phyloP scores from a whole-genome alignment of 2,888 invertebrate species.

The Chloroclystis v-ata region DNA sequence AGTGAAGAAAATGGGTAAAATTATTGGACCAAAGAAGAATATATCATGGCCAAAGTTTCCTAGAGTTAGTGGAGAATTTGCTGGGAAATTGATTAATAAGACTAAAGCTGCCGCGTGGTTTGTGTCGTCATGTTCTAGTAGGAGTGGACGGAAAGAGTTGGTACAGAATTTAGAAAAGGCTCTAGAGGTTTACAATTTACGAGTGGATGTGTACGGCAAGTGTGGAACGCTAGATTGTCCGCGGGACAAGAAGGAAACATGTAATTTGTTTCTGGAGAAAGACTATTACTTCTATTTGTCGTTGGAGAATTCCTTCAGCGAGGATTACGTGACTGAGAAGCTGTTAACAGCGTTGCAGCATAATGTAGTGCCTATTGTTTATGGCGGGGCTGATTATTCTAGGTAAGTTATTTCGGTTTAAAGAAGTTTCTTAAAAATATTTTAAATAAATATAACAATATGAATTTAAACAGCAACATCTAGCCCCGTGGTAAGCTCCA shows the following conservation, averaged over 20 bases:
- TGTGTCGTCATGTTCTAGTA: conserved; percentile 55
- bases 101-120: conserved; percentile 68
- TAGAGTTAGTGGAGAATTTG: conserved; percentile 35
- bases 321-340: conserved; percentile 76
- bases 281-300: conserved; percentile 85
- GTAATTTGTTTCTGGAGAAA: conserved; percentile 55
- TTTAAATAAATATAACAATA: no score
- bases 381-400: conserved; percentile 82
- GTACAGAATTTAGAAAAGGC: conserved; percentile 43
- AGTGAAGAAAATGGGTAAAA: conserved; percentile 46
- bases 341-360: conserved; percentile 78
- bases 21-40: conserved; percentile 51
- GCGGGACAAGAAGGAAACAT: conserved; percentile 35
- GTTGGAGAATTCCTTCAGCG: conserved; percentile 85
- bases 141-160: conserved; percentile 44
- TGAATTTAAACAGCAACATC: no score
- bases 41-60: conserved; percentile 42
- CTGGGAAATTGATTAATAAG: conserved; percentile 45
- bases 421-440: no score
- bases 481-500: no score
- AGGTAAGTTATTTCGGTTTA: conserved; percentile 40
- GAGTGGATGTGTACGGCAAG: conserved; percentile 74
- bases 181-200: conserved; percentile 36
- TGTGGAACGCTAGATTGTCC: conserved; percentile 67
- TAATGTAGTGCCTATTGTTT: conserved; percentile 81